Evolutionary conservation across 2,888 invertebrate species (phyloP).

Genomic region (Ennomos quercinarius): DNA sequence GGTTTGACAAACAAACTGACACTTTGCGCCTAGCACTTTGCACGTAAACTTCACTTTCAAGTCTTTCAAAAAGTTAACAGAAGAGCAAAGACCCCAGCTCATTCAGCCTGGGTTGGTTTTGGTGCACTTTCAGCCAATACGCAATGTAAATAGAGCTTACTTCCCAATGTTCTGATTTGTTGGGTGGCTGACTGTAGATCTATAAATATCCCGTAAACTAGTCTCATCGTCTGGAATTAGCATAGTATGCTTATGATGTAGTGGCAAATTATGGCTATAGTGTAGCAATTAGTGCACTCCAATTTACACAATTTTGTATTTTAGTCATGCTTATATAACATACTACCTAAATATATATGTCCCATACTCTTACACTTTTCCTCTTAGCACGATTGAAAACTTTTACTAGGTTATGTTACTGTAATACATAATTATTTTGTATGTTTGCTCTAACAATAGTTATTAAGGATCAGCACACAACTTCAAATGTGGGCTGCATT

Average conservation of each 20-base stretch:
- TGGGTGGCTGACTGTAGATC: constrained; percentile 67
- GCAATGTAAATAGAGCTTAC: constrained; percentile 41
- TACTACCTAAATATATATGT: too few relatives aligned
- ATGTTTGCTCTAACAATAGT: too few relatives aligned
- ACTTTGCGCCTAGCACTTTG: constrained; percentile 66
- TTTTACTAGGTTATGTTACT: background rate
- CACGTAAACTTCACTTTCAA: constrained; percentile 53
- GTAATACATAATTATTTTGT: background rate
- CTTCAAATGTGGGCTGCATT: too few relatives aligned
- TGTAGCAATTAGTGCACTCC: constrained; percentile 16
- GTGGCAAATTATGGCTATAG: constrained; percentile 35
- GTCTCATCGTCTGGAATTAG: constrained; percentile 52
- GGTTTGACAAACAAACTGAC: constrained; percentile 55
- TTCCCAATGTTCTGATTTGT: constrained; percentile 59
- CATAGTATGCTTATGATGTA: constrained; percentile 44
- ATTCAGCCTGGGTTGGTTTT: constrained; percentile 50
- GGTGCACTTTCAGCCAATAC: constrained; percentile 51
- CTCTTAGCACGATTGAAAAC: too few relatives aligned
- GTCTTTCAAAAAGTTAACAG: constrained; percentile 11
- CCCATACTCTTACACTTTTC: too few relatives aligned
- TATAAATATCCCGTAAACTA: constrained; percentile 75
- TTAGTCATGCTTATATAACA: constrained; percentile 12
- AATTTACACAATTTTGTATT: background rate
- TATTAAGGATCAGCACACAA: too few relatives aligned
- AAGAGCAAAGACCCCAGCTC: constrained; percentile 44